Evolutionary conservation across 2,113 vertebrate genomes (phyloP).

Genomic region (Psettodes erumei): DNA sequence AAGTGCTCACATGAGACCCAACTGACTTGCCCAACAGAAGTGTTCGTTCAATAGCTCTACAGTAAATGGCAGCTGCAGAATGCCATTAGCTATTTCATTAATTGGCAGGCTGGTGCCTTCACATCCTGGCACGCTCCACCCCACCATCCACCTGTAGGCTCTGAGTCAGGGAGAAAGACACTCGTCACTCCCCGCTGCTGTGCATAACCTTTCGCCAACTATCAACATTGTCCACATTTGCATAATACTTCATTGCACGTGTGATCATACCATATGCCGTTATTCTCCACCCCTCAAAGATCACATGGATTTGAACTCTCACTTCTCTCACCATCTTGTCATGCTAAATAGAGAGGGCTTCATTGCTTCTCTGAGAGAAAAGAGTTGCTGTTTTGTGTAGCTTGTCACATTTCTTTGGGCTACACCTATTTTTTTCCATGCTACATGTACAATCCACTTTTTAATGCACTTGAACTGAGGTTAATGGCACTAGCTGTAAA

Average conservation of each 20-base stretch:
- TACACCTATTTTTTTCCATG: neutral
- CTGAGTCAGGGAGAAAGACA: neutral
- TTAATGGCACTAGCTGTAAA: neutral
- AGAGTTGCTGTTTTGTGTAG: neutral
- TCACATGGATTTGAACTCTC: neutral
- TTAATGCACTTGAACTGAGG: neutral
- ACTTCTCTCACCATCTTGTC: neutral
- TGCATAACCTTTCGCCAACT: too few relatives aligned
- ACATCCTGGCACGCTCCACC: neutral
- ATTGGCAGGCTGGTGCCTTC: neutral
- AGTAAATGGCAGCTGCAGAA: too few relatives aligned
- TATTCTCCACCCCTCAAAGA: neutral
- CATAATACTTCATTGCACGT: neutral
- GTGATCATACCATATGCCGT: neutral
- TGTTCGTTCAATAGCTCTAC: neutral
- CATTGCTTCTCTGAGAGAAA: constrained; percentile 1
- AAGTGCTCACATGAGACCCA: constrained; percentile 6
- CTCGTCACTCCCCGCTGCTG: neutral
- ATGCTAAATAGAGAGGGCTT: neutral
- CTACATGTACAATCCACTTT: neutral
- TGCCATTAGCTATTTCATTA: neutral
- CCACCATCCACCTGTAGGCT: neutral
- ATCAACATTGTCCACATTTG: neutral
- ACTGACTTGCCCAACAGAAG: neutral
- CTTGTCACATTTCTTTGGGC: neutral